Conservation (phyloP, 2,888 invertebrate species). For the Dendrolimus houi region DNA sequence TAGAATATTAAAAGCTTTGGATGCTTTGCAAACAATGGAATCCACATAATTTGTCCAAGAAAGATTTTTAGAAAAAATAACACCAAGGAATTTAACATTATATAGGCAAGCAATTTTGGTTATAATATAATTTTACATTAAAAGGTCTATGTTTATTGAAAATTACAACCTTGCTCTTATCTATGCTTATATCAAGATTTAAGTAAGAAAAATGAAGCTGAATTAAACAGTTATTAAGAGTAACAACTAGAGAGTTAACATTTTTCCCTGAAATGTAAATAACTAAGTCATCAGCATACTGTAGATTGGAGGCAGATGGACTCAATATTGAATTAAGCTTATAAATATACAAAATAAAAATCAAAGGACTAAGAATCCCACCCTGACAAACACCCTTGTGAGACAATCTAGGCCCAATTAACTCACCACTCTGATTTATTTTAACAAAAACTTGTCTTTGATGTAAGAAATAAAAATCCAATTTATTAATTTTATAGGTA, state of each 20-base stretch:
- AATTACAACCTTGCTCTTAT: no score
- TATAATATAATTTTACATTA: no score
- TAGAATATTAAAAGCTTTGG: no score
- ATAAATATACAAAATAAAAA: background rate
- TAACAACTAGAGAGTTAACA: background rate
- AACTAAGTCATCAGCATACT: slow-evolving; percentile 2
- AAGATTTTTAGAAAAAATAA: background rate
- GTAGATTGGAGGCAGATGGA: background rate
- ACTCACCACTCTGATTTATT: background rate
- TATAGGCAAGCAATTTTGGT: background rate
- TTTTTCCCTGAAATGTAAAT: background rate
- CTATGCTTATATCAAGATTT: no score
- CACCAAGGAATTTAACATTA: background rate
- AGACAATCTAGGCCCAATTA: background rate
- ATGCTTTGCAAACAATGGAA: no score
- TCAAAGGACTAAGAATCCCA: background rate
- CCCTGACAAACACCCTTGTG: slow-evolving; percentile 1
- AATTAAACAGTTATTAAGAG: background rate
- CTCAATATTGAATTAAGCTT: background rate
- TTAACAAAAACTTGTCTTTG: slow-evolving; percentile 1
- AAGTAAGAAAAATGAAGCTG: background rate
- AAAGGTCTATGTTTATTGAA: no score
- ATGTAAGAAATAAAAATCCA: slow-evolving; percentile 3
- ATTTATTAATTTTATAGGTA: background rate
- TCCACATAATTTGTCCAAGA: no score